These are phyloP conservation scores for Macrocentrus cingulum DNA, from an alignment of 1,140 invertebrate species.

Conservation along the genomic window DNA sequence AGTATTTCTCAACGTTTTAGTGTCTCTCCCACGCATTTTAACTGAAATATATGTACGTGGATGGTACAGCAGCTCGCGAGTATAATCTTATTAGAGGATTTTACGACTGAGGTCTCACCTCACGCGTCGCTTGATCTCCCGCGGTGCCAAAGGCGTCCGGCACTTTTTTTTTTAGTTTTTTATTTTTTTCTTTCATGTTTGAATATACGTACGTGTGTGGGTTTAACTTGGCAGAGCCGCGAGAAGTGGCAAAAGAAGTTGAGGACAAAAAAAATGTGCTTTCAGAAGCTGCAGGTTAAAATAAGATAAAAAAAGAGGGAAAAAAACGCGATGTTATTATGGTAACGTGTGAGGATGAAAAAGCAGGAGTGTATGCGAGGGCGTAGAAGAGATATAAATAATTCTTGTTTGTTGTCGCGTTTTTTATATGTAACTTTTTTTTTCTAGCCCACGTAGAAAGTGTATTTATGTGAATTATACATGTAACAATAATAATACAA, in stretches of 20 bases:
- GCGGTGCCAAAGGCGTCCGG: constrained; percentile 5
- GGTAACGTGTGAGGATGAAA: constrained; percentile 6
- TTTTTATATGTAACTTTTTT: too few species aligned
- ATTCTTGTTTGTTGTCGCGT: constrained; percentile 8
- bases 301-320: too few species aligned
- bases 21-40: neutral
- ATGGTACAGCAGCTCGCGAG: neutral
- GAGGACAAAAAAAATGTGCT: constrained; percentile 8
- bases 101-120: constrained; percentile 3
- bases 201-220: neutral
- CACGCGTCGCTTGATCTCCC: constrained; percentile 18
- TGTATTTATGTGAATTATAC: neutral
- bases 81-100: constrained; percentile 2
- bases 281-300: constrained; percentile 6
- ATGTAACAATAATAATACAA: too few species aligned
- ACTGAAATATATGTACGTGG: neutral
- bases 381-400: constrained; percentile 17
- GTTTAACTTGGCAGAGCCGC: neutral
- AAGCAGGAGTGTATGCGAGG: constrained; percentile 1
- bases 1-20: too few species aligned
- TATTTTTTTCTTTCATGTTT: neutral
- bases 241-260: constrained; percentile 1
- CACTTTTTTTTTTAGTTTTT: neutral
- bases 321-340: too few species aligned
- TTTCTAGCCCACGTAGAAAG: constrained; percentile 6